Percentiles rank a stretch among this genome's conserved stretches.
These are phyloP conservation scores for Actinostola sp. DNA, from an alignment of 92 coral and sea anemone genomes.

Conservation along the genomic window DNA sequence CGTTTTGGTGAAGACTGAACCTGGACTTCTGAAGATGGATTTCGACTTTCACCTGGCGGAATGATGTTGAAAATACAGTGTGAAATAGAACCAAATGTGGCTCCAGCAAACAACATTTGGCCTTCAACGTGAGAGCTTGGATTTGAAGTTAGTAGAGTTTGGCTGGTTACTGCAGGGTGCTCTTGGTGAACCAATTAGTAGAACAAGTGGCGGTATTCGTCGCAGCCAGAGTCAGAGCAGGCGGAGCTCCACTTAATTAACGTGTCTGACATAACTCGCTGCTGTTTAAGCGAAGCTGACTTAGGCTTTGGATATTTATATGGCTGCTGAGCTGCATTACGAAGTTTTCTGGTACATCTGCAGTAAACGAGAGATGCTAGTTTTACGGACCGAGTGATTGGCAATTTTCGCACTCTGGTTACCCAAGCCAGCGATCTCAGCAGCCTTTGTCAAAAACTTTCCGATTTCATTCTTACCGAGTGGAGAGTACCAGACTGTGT, in stretches of 20 bases:
- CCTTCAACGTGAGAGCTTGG: no score
- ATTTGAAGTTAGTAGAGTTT: no score
- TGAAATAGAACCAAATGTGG: slow-evolving; percentile 15
- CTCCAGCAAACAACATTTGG: slow-evolving; percentile 14
- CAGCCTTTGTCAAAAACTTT: slow-evolving; percentile 41
- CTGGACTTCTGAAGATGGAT: no score
- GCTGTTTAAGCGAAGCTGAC: background rate
- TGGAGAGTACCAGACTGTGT: slow-evolving; percentile 36
- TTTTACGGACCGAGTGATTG: slow-evolving; percentile 22
- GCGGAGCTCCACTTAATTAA: background rate
- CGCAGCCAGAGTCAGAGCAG: no score
- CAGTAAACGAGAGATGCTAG: background rate
- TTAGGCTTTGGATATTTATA: slow-evolving; percentile 5
- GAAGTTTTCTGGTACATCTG: slow-evolving; percentile 14
- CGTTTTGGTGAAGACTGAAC: no score
- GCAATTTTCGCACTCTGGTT: slow-evolving; percentile 10
- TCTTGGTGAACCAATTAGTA: no score
- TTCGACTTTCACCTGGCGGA: no score
- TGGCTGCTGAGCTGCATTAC: no score
- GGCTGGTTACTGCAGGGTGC: no score
- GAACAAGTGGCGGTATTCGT: no score
- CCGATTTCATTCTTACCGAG: slow-evolving; percentile 54
- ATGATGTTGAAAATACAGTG: slow-evolving; percentile 16
- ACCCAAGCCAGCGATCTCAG: slow-evolving; percentile 10
- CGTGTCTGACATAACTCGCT: slow-evolving; percentile 4